phyloP scores from a whole-genome alignment of 2,113 vertebrate genomes.

The Morphnarchus princeps region DNA sequence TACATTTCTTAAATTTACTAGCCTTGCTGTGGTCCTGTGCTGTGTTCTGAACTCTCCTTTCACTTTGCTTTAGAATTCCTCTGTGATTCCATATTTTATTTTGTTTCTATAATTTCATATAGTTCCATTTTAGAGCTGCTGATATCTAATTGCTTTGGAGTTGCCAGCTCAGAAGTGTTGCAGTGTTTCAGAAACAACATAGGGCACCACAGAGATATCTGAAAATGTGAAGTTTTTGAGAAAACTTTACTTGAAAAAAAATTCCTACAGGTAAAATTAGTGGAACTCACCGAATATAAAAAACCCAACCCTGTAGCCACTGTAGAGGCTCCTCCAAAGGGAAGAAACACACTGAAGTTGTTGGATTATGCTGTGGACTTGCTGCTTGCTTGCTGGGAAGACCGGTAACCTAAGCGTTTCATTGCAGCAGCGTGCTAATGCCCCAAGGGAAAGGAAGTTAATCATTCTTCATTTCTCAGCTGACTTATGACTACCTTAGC shows the following conservation, averaged over 20 bases:
- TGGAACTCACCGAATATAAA: not conserved
- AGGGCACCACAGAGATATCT: not conserved
- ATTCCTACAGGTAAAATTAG: not conserved
- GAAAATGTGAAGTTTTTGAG: not conserved
- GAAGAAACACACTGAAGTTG: not conserved
- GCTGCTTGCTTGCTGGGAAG: not conserved
- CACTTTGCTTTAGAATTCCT: not conserved
- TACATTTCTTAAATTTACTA: not conserved
- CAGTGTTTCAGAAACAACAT: not conserved
- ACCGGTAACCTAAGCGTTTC: not conserved
- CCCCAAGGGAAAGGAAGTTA: constrained; percentile 39
- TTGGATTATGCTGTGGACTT: not conserved
- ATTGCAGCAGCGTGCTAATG: not conserved
- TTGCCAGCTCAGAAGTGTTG: not conserved
- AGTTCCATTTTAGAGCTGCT: not conserved
- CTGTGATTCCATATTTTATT: not conserved
- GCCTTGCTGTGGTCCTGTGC: not conserved
- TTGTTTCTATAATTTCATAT: not conserved
- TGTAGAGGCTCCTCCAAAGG: not conserved
- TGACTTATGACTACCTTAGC: not conserved
- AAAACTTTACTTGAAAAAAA: not conserved
- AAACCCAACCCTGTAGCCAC: not conserved
- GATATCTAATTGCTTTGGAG: not conserved
- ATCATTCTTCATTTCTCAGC: not conserved
- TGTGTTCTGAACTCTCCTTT: not conserved